Conservation (phyloP, 2,797 vertebrate genomes). For the Caiman crocodilus region DNA sequence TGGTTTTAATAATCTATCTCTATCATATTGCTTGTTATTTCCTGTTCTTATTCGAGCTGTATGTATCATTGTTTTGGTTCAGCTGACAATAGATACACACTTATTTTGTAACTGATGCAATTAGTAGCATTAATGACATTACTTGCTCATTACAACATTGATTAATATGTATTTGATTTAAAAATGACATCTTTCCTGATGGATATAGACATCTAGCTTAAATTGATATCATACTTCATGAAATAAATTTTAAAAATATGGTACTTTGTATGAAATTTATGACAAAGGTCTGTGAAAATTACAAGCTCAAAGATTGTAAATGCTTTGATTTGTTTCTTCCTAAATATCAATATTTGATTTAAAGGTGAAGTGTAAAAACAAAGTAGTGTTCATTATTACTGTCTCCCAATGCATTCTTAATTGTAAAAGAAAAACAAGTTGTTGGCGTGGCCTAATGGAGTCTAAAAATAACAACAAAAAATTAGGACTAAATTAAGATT, state of each 20-base stretch:
- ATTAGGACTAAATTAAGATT: neutral
- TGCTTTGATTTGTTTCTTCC: neutral
- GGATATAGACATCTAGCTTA: neutral
- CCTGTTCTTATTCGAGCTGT: neutral
- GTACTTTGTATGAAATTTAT: neutral
- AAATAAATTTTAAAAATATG: neutral
- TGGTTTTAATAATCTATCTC: neutral
- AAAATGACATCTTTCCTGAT: neutral
- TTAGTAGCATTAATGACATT: neutral
- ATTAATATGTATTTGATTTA: neutral
- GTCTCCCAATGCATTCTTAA: neutral
- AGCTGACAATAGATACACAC: neutral
- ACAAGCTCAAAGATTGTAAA: neutral
- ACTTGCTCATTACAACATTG: neutral
- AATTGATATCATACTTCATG: neutral
- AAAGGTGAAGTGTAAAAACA: neutral
- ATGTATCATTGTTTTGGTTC: neutral
- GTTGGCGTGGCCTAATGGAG: neutral
- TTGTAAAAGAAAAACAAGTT: neutral
- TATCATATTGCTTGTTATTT: neutral
- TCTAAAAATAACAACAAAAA: neutral
- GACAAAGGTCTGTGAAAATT: neutral
- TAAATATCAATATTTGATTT: neutral
- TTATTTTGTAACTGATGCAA: neutral
- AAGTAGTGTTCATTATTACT: neutral